A percentile compares a stretch with the other conserved stretches of the same genome.
These are phyloP conservation scores for Amphiura filiformis DNA, from an alignment of 35 echinoderm and acorn worm species.

Conservation along the genomic window DNA sequence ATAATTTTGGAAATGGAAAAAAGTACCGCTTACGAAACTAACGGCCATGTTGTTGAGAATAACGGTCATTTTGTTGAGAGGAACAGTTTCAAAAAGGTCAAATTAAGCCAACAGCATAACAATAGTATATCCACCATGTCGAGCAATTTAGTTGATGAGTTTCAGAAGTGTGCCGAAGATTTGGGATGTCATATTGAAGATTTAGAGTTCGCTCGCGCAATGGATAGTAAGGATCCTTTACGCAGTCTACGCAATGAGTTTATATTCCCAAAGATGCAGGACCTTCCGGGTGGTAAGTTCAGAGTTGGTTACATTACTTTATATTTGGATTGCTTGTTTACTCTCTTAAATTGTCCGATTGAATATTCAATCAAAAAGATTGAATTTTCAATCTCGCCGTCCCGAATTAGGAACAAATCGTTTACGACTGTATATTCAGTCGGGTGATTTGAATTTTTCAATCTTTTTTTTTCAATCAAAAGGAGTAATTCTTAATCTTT, in stretches of 20 bases:
- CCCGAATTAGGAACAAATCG: too few species aligned
- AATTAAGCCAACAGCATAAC: too few species aligned
- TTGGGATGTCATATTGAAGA: constrained; percentile 26
- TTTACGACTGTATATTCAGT: too few species aligned
- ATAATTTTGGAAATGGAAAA: too few species aligned
- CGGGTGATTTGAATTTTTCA: too few species aligned
- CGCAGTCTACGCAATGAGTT: constrained; percentile 51
- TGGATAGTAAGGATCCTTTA: constrained; percentile 55
- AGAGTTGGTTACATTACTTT: background rate
- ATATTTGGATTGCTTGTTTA: background rate
- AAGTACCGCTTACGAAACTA: too few species aligned
- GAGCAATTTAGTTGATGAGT: background rate
- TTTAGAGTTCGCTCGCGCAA: constrained; percentile 43
- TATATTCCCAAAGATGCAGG: constrained; percentile 54
- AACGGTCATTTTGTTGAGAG: too few species aligned
- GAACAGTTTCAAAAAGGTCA: too few species aligned
- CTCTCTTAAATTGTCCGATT: background rate
- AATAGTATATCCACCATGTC: too few species aligned
- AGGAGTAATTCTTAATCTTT: background rate
- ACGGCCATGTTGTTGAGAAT: too few species aligned
- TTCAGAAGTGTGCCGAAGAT: constrained; percentile 39
- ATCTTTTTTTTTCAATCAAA: too few species aligned
- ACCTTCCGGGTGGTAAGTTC: constrained; percentile 50
- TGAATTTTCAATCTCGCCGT: too few species aligned
- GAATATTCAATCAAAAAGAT: background rate